phyloP scores from a whole-genome alignment of 2,113 vertebrate species.

The Calyptomena viridis region DNA sequence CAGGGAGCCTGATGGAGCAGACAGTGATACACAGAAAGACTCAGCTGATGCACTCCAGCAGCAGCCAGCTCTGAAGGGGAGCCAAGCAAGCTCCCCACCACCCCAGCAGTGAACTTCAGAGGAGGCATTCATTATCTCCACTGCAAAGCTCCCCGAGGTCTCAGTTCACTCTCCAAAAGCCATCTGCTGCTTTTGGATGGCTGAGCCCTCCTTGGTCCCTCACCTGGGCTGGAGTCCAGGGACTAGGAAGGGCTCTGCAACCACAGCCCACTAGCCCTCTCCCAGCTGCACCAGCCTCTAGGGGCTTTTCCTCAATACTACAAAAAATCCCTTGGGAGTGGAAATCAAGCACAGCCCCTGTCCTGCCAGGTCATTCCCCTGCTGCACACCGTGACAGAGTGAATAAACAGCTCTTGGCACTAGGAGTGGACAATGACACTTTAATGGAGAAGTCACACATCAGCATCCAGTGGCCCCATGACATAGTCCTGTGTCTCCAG shows the following conservation, averaged over 20 bases:
- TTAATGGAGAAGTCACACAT: conserved; percentile 25
- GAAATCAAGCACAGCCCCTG: not conserved
- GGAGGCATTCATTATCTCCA: not conserved
- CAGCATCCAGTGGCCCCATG: not conserved
- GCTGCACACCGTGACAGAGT: rapidly evolving
- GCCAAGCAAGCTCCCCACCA: not conserved
- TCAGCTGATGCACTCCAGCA: not conserved
- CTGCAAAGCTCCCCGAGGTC: rapidly evolving
- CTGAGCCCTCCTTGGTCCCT: not conserved
- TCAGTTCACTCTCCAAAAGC: not conserved
- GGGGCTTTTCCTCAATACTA: not conserved
- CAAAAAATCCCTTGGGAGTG: not conserved
- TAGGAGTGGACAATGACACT: not conserved
- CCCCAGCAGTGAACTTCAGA: not conserved
- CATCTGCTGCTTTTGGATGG: not conserved
- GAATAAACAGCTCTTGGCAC: not conserved
- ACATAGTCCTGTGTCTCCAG: not conserved
- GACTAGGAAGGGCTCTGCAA: not conserved
- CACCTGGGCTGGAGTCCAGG: not conserved
- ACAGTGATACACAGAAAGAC: not conserved
- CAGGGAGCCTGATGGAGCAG: not conserved
- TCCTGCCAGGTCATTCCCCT: not conserved
- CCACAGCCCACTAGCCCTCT: not conserved
- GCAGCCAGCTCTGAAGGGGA: not conserved
- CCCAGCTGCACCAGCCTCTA: not conserved